Evolutionary conservation across 2,113 vertebrate species (phyloP).

Genomic region (Platycercus adscitus): DNA sequence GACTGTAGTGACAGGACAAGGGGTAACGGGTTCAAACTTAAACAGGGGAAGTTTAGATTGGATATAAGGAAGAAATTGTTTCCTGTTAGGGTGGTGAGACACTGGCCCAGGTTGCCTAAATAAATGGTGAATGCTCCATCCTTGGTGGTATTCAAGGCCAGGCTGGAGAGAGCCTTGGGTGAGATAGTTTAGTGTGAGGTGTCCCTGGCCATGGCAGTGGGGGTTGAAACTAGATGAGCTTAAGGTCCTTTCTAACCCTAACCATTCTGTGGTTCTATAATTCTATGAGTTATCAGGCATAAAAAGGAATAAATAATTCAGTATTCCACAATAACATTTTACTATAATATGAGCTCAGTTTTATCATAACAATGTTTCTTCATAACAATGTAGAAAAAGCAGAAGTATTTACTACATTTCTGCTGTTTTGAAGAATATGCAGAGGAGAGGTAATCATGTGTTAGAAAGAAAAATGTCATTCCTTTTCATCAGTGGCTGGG

Average conservation of each 20-base stretch:
- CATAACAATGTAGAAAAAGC: background rate
- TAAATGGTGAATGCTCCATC: background rate
- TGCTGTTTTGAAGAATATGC: background rate
- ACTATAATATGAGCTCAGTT: background rate
- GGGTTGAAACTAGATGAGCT: background rate
- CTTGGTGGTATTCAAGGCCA: too few relatives aligned
- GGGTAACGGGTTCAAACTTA: background rate
- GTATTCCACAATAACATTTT: background rate
- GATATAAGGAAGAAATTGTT: background rate
- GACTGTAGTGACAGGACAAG: background rate
- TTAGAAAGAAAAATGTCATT: background rate
- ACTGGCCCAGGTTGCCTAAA: background rate
- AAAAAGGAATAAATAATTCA: background rate
- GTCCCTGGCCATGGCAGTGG: background rate
- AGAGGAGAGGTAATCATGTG: background rate
- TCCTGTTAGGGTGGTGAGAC: background rate
- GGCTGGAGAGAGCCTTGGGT: background rate
- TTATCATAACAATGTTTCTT: background rate
- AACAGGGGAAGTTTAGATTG: background rate
- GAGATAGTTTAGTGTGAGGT: background rate
- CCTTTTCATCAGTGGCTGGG: background rate
- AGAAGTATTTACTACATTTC: background rate
- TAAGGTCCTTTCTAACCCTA: background rate
- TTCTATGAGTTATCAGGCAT: background rate
- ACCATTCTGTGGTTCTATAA: background rate